Evolutionary conservation across 2,797 vertebrate genomes (phyloP).

Genomic region (Acanthopagrus latus): DNA sequence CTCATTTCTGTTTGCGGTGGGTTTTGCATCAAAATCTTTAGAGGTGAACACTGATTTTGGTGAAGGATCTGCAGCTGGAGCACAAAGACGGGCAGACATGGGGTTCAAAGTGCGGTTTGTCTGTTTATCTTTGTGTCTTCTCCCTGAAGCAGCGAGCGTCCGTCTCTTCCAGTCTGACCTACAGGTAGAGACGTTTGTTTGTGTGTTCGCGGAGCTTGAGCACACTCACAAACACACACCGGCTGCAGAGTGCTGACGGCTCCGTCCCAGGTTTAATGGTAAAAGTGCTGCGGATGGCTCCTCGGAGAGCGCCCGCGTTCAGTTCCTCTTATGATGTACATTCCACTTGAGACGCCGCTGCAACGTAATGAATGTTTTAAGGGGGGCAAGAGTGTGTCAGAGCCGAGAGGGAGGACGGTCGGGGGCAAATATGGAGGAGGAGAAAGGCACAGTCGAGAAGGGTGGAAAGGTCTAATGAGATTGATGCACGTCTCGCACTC

Average conservation of each 20-base stretch:
- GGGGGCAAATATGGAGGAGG: constrained; percentile 22
- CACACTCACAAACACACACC: constrained; percentile 14
- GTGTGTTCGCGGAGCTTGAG: constrained; percentile 7
- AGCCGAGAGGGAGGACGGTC: constrained; percentile 18
- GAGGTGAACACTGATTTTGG: neutral
- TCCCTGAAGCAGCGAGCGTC: constrained; percentile 27
- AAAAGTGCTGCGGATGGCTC: constrained; percentile 70
- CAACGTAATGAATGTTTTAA: constrained; percentile 58
- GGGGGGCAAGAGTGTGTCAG: constrained; percentile 15
- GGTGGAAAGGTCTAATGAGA: constrained; percentile 24
- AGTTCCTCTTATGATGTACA: constrained; percentile 57
- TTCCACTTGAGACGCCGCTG: constrained; percentile 51
- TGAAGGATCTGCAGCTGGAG: constrained; percentile 11
- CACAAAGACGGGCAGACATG: constrained; percentile 30
- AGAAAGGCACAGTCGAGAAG: constrained; percentile 5
- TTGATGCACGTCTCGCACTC: constrained; percentile 25
- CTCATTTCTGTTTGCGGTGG: neutral
- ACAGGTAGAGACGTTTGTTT: constrained; percentile 12
- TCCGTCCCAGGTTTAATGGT: constrained; percentile 47
- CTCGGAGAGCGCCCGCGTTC: constrained; percentile 48
- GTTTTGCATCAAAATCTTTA: neutral
- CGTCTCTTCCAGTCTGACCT: constrained; percentile 12
- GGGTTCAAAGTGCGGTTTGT: constrained; percentile 37
- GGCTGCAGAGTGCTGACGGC: constrained; percentile 61
- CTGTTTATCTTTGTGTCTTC: constrained; percentile 1